Base-by-base conservation (phyloP, 2,888 invertebrate genomes). In the Odontocolon sp. region DNA sequence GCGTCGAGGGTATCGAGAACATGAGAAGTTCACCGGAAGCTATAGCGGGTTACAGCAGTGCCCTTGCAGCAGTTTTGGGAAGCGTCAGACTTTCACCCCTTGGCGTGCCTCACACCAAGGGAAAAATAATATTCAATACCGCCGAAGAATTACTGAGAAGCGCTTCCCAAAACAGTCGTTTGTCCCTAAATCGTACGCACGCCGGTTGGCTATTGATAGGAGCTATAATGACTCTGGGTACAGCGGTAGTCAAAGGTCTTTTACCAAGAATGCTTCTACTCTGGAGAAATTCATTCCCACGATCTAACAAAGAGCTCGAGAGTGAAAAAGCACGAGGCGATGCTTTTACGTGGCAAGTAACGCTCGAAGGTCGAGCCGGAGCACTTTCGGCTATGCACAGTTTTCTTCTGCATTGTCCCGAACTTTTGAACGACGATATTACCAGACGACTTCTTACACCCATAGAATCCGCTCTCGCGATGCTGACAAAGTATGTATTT, bases 321-420 rank as follows among this genome's bases (percentile, higher is more conserved):
- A 97, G 98, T 0, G 99, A 99, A 91, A 98, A 98, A 85, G 95
- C 97, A 11, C 93, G 99, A 85, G 96, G 98, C 4, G 99, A 99
- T 91, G 97, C 98, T 0, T 99, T 99, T 89, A 99, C 99, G n/a
- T 99, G 99, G 99, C 97, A 98, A 93, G 96, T 99, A 42, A 98
- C 99, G 0, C 91, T 99, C 67, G 99, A 99, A 91, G 98, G 98
- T 1, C 93, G 99, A 45, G 98, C 99, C 2, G 99, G 99, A 0
- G 99, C 99, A 0, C 91, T 99, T 8, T 97, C 98, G 45, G 98
- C 99, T 0, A 95, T 99, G 94, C 96, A 98, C 88, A 98, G 98
- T 90, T 95, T 99, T 88, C 91, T 99, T 42, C 92, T 95, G 31
- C 95, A 98, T 90, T 99, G 98, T 85, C 95, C 96, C 0, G 97